Base-by-base conservation (phyloP, 1,140 invertebrate species). In the Lordiphosa clarofinis region DNA sequence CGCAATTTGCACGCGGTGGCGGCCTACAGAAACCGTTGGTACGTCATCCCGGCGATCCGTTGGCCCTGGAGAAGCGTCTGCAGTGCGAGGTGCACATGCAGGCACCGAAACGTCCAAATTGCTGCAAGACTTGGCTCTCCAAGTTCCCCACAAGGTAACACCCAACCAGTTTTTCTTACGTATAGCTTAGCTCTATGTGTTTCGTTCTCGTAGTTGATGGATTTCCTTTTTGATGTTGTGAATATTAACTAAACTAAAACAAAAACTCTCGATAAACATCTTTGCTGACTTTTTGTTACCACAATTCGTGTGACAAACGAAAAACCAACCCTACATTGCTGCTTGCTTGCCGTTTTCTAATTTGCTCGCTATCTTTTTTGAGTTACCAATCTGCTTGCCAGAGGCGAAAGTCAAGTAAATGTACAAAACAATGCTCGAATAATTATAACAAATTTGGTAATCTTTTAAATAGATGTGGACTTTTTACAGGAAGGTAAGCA, bases 111-210 rank as follows among this genome's bases (percentile, higher is more conserved):
- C 92, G 93, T 87, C 91, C 91, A 60, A 95, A 95, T 91, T 96
- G 95, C 92, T 97, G 96, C 91, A 93, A 94, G 88, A 94, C 95
- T 82, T 97, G 96, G 96, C 93, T 98, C 88, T 96, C 96, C 90
- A 97, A 97, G 91, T 97, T 96, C 90, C 94, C 95, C 54, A 89
- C 87, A 76, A 89, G 87, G 87, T 89, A 89, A 88, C 59, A 12
- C 13, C 54, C 40, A 31, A 35, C 42, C 19, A 55, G 28, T 31
- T 31, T 2, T 31, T 31, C 15, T 31, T 5, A 58, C 4, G 67
- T 50, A 10, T 54, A 69, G 40, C 73, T 57, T 39, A 49, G 69
- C 69, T 55, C 56, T 43, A 71, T 62, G 38, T 65, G 39, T 71
- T 64, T 58, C 65, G 67, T 66, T 56, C 50, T 84, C 68, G 79